These are phyloP conservation scores for Homarus gammarus DNA, from an alignment of 2,888 invertebrate genomes.

Conservation along the genomic window DNA sequence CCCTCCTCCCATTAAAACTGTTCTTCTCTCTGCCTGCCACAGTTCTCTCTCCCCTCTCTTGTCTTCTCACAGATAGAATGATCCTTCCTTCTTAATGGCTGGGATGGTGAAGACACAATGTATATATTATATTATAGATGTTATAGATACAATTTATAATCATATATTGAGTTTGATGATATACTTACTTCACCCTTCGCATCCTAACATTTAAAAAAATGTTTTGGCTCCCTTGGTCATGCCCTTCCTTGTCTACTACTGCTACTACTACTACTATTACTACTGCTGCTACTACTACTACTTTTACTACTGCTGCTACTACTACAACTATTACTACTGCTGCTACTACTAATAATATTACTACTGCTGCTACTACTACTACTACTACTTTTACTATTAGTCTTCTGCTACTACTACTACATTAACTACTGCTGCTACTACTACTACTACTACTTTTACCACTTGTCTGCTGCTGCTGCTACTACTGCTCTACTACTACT, in stretches of 20 bases:
- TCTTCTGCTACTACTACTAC: neutral
- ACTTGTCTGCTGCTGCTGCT: neutral
- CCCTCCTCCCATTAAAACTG: neutral
- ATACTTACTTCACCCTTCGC: neutral
- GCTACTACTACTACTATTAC: slow-evolving; percentile 17
- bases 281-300: neutral
- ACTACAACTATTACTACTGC: neutral
- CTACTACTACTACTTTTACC: slow-evolving; percentile 12
- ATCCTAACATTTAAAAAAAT: neutral
- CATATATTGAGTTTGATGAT: too few relatives aligned
- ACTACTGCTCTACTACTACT: slow-evolving; percentile 18
- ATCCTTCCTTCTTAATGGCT: neutral
- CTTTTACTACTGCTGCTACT: neutral
- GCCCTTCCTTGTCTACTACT: slow-evolving; percentile 7
- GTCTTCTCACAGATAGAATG: neutral
- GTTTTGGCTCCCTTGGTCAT: too few relatives aligned
- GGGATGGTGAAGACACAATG: neutral
- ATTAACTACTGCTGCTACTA: neutral
- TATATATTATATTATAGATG: too few relatives aligned
- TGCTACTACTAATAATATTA: neutral
- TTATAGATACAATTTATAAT: too few relatives aligned
- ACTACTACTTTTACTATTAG: neutral
- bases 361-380: neutral
- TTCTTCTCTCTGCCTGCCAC: neutral
- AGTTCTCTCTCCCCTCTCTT: neutral